phyloP scores from a whole-genome alignment of 2,113 vertebrate species.

The Trochalopteron elliotii region DNA sequence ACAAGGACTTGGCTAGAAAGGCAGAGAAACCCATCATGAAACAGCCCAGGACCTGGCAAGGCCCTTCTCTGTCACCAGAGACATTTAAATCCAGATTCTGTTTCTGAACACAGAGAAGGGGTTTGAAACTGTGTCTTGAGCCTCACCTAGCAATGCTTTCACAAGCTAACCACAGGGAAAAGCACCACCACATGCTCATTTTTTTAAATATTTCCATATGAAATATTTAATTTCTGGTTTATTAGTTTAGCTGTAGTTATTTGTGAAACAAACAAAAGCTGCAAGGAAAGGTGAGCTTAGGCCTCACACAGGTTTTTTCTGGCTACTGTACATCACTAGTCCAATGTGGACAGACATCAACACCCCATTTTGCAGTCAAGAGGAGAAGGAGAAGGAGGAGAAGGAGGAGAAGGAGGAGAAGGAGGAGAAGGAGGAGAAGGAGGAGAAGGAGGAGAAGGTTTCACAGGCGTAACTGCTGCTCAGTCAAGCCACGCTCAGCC shows the following conservation, averaged over 20 bases:
- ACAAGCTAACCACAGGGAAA: neutral
- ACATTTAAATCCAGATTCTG: neutral
- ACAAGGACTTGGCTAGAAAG: neutral
- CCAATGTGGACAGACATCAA: neutral
- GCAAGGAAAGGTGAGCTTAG: neutral
- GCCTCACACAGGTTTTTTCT: neutral
- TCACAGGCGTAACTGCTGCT: neutral
- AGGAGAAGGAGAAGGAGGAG: neutral
- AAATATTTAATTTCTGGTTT: neutral
- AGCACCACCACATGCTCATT: neutral
- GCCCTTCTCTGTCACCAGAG: neutral
- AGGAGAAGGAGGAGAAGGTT: neutral
- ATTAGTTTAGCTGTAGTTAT: neutral
- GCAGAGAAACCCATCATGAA: neutral
- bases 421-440: too few relatives aligned
- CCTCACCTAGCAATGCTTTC: neutral
- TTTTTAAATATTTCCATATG: neutral
- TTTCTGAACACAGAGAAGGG: neutral
- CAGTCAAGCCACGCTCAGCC: neutral
- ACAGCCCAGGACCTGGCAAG: neutral
- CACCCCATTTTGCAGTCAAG: neutral
- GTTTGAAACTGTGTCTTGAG: neutral
- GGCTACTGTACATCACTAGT: neutral
- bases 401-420: neutral
- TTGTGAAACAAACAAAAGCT: neutral